These are phyloP conservation scores for Penaeus chinensis DNA, from an alignment of 1,140 invertebrate genomes.

Conservation along the genomic window DNA sequence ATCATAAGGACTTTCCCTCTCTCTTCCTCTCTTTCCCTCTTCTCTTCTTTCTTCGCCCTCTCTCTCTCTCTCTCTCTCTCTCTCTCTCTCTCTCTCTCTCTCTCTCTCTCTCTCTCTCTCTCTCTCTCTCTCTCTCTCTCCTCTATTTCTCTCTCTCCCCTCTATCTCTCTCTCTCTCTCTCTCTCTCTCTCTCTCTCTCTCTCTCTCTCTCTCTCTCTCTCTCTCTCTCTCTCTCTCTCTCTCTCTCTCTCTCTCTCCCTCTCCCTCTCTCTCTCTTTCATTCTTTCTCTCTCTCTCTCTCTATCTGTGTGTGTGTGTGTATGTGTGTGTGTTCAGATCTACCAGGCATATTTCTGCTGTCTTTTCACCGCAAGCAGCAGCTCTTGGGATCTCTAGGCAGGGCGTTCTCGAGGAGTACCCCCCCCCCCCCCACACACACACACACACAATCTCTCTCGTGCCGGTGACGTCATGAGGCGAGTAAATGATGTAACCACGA, in stretches of 20 bases:
- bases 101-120: neutral
- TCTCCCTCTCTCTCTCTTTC: neutral
- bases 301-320: neutral
- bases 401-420: no score
- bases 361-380: no score
- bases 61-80: neutral
- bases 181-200: neutral
- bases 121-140: neutral
- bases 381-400: no score
- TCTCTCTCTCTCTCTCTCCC: neutral
- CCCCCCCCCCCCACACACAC: no score
- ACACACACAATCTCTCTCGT: no score
- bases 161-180: neutral
- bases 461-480: no score
- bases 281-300: neutral
- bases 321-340: no score
- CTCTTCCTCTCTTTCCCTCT: slow-evolving; percentile 6
- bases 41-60: neutral
- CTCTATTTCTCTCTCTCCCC: neutral
- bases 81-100: slow-evolving; percentile 6
- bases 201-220: neutral
- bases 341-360: no score
- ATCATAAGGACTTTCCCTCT: neutral
- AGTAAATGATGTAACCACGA: no score
- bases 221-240: neutral